Evolutionary conservation across 2,888 invertebrate genomes (phyloP), one percentile per base, ranked within the genome.

Genomic region (Empis livida): DNA sequence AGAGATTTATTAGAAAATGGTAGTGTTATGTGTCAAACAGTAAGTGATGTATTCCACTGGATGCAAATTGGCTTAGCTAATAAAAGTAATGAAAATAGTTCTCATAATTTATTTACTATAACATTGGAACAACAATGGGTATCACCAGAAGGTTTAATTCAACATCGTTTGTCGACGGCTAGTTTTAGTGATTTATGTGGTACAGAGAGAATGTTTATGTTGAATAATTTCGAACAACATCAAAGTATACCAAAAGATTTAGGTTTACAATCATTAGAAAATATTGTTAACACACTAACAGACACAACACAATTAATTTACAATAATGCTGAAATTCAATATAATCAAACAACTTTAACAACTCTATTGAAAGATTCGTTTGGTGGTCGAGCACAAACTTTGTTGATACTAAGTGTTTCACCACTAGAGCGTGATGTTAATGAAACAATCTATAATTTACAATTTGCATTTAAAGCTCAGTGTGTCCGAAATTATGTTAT

Each of bases 101-200:
- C 60, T 0, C 84, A 84, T 56, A 79, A 79, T 8, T 73, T 84
- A 1, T 83, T 85, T 54, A 84, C 83, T 3, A 72, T 85, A 1
- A 82, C 82, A 38, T 71, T 85, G 55, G 82, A 84, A 59, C 84
- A 85, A 59, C 80, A 82, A 55, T 83, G 82, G 81, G 73, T 81
- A 6, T 75, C 75, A 5, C 73, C 78, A 20, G 80, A 82, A 59
- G 78, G 79, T 17, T 72, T 78, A 15, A 71, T 83, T 3, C 81
- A 83, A 57, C 82, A 83, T 59, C 75, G 79, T 54, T 71, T 82
- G 57, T 83, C 84, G 1, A 83, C 83, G 35, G 81, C 82, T 1
- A 82, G 82, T 60, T 84, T 84, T 63, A 79, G 82, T 59, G 84
- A 84, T 61, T 67, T 84, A 23, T 78, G 72, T 31, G 73, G 74